Evolutionary conservation across 2,888 invertebrate species (phyloP).

Genomic region (Amiota communis): DNA sequence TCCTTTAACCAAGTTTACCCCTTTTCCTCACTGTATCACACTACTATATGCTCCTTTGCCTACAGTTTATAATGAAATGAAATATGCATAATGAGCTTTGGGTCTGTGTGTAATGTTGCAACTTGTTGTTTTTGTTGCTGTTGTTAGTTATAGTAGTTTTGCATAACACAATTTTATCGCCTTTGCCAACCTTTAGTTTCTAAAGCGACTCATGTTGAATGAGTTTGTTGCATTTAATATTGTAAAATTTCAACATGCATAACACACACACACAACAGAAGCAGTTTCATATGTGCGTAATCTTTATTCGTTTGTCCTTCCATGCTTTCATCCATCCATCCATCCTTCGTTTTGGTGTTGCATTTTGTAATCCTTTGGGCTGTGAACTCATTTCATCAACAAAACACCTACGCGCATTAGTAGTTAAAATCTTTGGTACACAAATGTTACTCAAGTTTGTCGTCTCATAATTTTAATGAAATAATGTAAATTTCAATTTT

Average conservation of each 20-base stretch:
- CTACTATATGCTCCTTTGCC: too few species aligned
- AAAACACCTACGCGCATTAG: background rate
- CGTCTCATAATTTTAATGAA: too few species aligned
- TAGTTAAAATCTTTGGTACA: too few species aligned
- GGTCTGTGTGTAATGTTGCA: conserved; percentile 15
- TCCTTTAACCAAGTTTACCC: too few species aligned
- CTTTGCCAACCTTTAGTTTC: background rate
- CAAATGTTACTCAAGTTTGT: too few species aligned
- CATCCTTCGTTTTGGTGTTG: conserved; percentile 4
- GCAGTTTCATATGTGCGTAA: background rate
- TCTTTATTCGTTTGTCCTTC: background rate
- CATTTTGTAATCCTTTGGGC: conserved; percentile 28
- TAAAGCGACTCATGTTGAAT: background rate
- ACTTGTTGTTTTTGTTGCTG: background rate
- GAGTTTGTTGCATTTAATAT: conserved; percentile 10
- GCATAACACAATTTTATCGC: background rate
- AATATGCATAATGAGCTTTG: conserved; percentile 24
- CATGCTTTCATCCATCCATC: background rate
- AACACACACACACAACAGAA: background rate
- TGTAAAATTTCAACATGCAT: background rate
- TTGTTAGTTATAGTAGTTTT: background rate
- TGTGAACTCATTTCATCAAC: conserved; percentile 19
- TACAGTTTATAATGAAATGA: conserved; percentile 7
- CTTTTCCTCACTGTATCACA: too few species aligned
- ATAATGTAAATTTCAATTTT: too few species aligned